phyloP scores from a whole-genome alignment of 2,113 vertebrate genomes.

The Sceloporus tristichus region DNA sequence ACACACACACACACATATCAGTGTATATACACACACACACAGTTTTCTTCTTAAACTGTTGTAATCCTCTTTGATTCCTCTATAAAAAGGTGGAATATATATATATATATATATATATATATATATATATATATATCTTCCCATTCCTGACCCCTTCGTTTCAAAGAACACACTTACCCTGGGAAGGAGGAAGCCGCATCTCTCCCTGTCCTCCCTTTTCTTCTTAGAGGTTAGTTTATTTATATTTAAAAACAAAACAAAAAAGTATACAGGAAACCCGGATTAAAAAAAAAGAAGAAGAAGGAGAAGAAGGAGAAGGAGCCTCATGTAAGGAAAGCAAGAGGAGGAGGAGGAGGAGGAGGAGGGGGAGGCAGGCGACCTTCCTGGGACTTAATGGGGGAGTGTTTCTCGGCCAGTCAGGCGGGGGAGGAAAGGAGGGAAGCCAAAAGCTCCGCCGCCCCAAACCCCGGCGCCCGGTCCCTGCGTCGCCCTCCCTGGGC shows the following conservation, averaged over 20 bases:
- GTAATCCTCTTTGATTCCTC: no score
- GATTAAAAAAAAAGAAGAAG: background rate
- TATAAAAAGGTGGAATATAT: no score
- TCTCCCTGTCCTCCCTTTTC: background rate
- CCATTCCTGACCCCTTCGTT: no score
- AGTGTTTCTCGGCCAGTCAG: background rate
- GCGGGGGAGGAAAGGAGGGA: no score
- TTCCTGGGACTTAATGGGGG: background rate
- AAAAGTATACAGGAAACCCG: background rate
- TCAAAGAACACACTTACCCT: slow-evolving; percentile 61
- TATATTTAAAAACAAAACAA: background rate
- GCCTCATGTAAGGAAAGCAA: background rate
- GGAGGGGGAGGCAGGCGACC: background rate
- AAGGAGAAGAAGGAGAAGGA: background rate
- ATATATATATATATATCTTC: no score
- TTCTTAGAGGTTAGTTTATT: background rate
- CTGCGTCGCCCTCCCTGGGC: background rate
- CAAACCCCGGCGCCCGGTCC: background rate
- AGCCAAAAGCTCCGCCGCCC: no score
- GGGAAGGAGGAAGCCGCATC: slow-evolving; percentile 11
- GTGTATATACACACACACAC: no score
- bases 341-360: background rate
- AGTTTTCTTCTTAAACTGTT: no score
- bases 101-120: no score
- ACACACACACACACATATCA: no score